Evolutionary conservation across 2,797 vertebrate genomes (phyloP).

Genomic region (Leontocebus nigricollis): DNA sequence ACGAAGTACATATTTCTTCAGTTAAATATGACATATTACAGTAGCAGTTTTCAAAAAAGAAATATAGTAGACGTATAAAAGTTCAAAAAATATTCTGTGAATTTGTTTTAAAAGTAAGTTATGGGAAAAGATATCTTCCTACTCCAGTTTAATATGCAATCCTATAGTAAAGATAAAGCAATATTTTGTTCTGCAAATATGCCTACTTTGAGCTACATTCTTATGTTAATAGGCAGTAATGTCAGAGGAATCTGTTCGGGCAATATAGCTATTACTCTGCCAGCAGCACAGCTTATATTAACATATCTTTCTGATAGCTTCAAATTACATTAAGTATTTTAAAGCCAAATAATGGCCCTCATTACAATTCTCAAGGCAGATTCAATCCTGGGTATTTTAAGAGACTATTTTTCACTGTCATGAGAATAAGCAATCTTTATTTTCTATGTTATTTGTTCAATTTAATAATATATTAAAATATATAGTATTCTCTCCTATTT

Average conservation of each 20-base stretch:
- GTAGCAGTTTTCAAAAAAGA: neutral
- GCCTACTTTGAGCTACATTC: neutral
- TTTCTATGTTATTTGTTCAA: slow-evolving; percentile 48
- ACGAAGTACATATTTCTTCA: neutral
- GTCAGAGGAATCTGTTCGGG: neutral
- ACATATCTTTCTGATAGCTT: neutral
- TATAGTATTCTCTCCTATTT: slow-evolving; percentile 56
- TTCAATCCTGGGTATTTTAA: slow-evolving; percentile 46
- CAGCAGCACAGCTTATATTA: neutral
- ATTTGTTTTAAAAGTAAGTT: slow-evolving; percentile 7
- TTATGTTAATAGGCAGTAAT: neutral
- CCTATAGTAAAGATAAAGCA: neutral
- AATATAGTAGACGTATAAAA: slow-evolving; percentile 22
- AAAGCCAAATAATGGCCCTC: slow-evolving; percentile 31
- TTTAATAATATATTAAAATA: slow-evolving; percentile 72
- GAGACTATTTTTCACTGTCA: slow-evolving; percentile 54
- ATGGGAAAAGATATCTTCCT: neutral
- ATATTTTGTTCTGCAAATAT: neutral
- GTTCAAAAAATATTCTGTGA: neutral
- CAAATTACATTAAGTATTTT: slow-evolving; percentile 7
- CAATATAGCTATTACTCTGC: neutral
- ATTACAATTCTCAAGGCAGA: neutral
- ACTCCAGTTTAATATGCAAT: neutral
- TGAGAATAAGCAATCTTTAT: slow-evolving; percentile 45
- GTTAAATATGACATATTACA: neutral